Evolutionary conservation across 1,140 invertebrate genomes (phyloP), one percentile per base, ranked within the genome.

Genomic region (Latrodectus geometricus): DNA sequence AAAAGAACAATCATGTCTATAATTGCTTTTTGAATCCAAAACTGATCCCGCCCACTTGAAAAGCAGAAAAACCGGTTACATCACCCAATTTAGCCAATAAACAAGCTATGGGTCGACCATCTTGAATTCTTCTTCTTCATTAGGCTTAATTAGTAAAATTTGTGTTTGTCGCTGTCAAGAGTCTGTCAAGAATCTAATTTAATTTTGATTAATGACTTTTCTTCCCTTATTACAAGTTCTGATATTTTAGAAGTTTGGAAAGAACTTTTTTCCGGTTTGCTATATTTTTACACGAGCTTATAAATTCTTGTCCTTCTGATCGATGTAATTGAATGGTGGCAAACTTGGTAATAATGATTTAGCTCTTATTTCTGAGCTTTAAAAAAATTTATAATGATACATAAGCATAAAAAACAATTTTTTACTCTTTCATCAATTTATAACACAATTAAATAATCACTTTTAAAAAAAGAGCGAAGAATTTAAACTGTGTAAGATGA

Each of bases 151-250:
- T 78, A 78, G 76, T 12, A n/a, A 50, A 68, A 78, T 66, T 78
- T 78, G 76, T 69, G 68, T 68, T 76, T n/a, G 74, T 56, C 21
- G 56, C 17, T 20, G 35, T 73, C 35, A 48, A 49, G 35, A 15
- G 21, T 17, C 17, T 61, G 54, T 61, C 14, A 65, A 77, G 23
- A 21, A 17, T 66, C 15, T n/a, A 78, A 78, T 8, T 50, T 66
- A 15, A 78, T 66, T 78, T 66, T 78, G 76, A 78, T 78, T 66
- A 78, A 78, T 68, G 61, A n/a, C 15, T 66, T n/a, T 78, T 78
- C 76, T 78, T 68, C 56, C 17, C 9, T 9, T 11, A 9, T 69
- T 15, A 69, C 20, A n/a, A 69, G 68, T 20, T 61, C 54, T 61
- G 54, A 61, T 61, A 61, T 61, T 61, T 61, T 17, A 61, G 54